phyloP scores from a whole-genome alignment of 2,888 invertebrate species.

The Drosophila merina region DNA sequence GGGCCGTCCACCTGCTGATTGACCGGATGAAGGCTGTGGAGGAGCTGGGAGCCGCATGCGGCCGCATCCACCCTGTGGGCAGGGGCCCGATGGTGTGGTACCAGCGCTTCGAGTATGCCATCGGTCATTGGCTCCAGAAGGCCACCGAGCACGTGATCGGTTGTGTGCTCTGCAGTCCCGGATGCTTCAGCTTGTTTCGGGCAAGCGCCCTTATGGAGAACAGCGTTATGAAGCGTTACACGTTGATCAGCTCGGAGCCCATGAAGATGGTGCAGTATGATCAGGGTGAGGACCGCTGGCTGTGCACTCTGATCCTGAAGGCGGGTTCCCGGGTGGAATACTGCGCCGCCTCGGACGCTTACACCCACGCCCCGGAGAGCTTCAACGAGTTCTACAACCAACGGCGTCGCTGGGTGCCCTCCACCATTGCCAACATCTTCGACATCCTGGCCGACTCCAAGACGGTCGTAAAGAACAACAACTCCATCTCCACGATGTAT shows the following conservation, averaged over 20 bases:
- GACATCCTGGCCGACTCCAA: conserved; percentile 92
- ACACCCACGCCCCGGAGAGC: conserved; percentile 96
- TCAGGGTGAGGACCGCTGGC: conserved; percentile 98
- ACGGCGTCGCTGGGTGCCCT: conserved; percentile 97
- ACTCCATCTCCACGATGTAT: conserved; percentile 93
- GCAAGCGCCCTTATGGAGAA: conserved; percentile 95
- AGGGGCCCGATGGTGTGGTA: conserved; percentile 93
- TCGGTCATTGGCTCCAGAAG: conserved; percentile 97
- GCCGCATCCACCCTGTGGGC: conserved; percentile 95
- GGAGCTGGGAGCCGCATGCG: conserved; percentile 93
- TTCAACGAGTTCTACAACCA: conserved; percentile 98
- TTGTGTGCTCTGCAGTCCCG: conserved; percentile 95
- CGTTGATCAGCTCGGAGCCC: conserved; percentile 90
- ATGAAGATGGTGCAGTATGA: conserved; percentile 95
- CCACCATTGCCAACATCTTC: conserved; percentile 97
- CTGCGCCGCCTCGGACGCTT: conserved; percentile 97
- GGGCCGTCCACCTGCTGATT: conserved; percentile 90
- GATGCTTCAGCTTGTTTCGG: conserved; percentile 95
- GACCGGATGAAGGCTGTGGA: conserved; percentile 94
- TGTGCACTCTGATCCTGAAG: conserved; percentile 95
- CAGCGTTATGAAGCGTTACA: conserved; percentile 95
- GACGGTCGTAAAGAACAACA: conserved; percentile 92
- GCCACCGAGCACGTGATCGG: conserved; percentile 95
- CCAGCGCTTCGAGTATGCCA: conserved; percentile 95
- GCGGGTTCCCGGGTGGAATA: conserved; percentile 96